Evolutionary conservation across 1,140 invertebrate species (phyloP), one percentile per base, ranked within the genome.

Genomic region (Pinna nobilis): DNA sequence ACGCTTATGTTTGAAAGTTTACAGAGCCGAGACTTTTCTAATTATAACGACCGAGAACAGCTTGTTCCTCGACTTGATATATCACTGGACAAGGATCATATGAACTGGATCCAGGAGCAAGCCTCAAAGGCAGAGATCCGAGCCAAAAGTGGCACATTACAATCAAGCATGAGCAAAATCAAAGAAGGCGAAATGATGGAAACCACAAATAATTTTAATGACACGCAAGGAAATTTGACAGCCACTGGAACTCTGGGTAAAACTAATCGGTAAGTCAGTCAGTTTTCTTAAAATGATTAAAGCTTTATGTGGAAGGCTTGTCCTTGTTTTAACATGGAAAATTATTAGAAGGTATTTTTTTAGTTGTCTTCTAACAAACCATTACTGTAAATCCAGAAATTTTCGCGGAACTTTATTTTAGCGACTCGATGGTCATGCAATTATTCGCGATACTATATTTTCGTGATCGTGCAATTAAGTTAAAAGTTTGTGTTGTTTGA

Each of bases 61-160:
- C 70, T 69, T 9, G 82, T 88, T 20, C 87, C 87, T 9, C 77
- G 78, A n/a, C 77, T 88, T 33, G 84, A 86, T 59, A 88, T 88
- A 41, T 84, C 85, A 18, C 69, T 88, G 64, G 87, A 88, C 75
- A 82, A 83, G 13, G 87, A 88, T 66, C 84, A 88, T 72, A 75
- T 85, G 61, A 83, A 81, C 47, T 88, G 86, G 86, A 44, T 88
- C 3, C 76, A 87, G 57, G 87, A 88, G 35, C 85, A 88, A 64
- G 81, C 80, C 5, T 79, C 68, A 20, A 82, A 82, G 47, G 82
- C 81, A 25, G 73, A 83, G 55, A 49, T 82, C 20, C 64, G 82
- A 44, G 68, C 65, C 20, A 77, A 78, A 23, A 84, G 74, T 74
- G 76, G 68, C 20, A 76, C 57, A 20, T 35, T 76, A 25, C 68